Evolutionary conservation across 1,140 invertebrate genomes (phyloP), one percentile per base, ranked within the genome.

Genomic region (Ostrea denselamellosa): DNA sequence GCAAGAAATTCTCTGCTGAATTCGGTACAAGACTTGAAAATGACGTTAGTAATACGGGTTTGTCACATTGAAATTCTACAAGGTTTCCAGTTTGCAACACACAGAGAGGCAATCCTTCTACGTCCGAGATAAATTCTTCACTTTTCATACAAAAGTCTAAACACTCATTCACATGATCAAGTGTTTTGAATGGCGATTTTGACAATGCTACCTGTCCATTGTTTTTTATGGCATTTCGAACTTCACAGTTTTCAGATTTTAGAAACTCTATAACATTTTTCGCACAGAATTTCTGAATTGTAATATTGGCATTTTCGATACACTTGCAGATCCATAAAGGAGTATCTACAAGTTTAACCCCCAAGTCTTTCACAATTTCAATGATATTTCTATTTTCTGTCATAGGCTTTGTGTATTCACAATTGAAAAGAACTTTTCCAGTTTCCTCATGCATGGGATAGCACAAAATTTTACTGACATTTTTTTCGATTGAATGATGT

Each of bases 41-140:
- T 12, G 44, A n/a, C 19, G 82, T 83, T 17, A 53, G 8, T 22
- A 83, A 19, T 8, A 83, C 82, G 2, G 34, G 34, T 22, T n/a
- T n/a, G 4, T 83, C 19, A 0, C n/a, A 22, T 4, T 19, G n/a
- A 83, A 53, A 83, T 77, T 14, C 14, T 17, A 53, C 52, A 52
- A 83, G n/a, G 8, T 83, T 83, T 52, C 17, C 17, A n/a, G 19
- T 54, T n/a, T 83, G n/a, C 44, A 54, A 25, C 0, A 83, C 1
- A 83, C 82, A 83, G 44, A 83, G n/a, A 19, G 82, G 82, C 8
- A 83, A 22, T n/a, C 82, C 82, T 22, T 83, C 82, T 83, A 83
- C 19, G n/a, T 83, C 82, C 2, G 5, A 17, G 52, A 10, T 53
- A 44, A 83, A 83, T 10, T 53, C 25, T 83, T 52, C 82, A 25